Evolutionary conservation across 2,888 invertebrate genomes (phyloP), one percentile per base, ranked within the genome.

Genomic region (Epinotia demarniana): DNA sequence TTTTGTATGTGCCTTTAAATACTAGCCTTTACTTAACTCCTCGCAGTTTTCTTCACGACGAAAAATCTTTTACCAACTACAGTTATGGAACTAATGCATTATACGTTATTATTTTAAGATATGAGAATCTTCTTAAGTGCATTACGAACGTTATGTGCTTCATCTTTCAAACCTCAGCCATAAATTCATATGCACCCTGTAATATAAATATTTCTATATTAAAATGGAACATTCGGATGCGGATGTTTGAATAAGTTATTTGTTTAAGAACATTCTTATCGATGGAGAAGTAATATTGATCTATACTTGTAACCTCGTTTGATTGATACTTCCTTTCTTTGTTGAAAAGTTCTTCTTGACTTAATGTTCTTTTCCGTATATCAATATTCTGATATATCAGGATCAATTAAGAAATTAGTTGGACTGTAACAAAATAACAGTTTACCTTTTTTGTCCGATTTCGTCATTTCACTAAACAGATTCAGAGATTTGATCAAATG

Each of bases 241-340:
- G 87, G 87, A 87, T 86, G 86, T 86, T 85, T 85, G 80, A 72
- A 80, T 75, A 78, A 58, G 12, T 53, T 63, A 74, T 70, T 69
- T 75, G 60, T 71, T 33, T 67, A 27, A 57, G 62, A 57, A 64
- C 43, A 63, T 23, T 75, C 60, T 66, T 75, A 70, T 75, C 75
- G 64, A 18, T 11, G 23, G 33, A 58, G 27, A 60, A 58, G 43
- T 46, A 69, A 62, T 62, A 62, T 69, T 46, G 69, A 60, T 69
- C n/a, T 58, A 27, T 61, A 27, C 39, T 60, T 46, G 58, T 23
- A 60, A 69, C 69, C 69, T 6, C 46, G 8, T 43, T 69, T 39
- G 46, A 64, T 23, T 46, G 1, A 67, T 23, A 57, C 46, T 46
- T 46, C 46, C 69, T 60, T 46, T 60, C 69, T 60, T 69, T 60